Evolutionary conservation across 2,888 invertebrate species (phyloP).

Genomic region (Amaurobius ferox): DNA sequence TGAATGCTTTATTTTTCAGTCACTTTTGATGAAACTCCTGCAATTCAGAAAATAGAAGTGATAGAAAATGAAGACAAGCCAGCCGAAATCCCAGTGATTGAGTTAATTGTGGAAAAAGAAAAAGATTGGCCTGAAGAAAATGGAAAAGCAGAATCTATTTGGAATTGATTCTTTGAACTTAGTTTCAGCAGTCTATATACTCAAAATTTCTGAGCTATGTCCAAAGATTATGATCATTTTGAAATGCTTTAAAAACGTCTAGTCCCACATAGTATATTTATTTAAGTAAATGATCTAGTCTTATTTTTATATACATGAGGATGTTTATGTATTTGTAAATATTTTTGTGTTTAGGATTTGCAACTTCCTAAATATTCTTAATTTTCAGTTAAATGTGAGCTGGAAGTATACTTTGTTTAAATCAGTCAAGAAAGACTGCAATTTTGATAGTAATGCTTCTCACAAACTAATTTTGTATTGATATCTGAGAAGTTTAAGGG

Average conservation of each 20-base stretch:
- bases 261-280: background rate
- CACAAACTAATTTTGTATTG: background rate
- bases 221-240: background rate
- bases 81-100: constrained; percentile 51
- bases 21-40: constrained; percentile 65
- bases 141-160: constrained; percentile 18
- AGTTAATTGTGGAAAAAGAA: constrained; percentile 50
- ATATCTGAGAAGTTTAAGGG: background rate
- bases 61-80: constrained; percentile 39
- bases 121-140: constrained; percentile 54
- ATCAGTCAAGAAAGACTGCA: constrained; percentile 34
- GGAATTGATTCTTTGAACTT: constrained; percentile 38
- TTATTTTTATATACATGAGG: constrained; percentile 13
- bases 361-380: background rate
- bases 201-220: background rate
- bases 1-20: too few species aligned
- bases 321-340: constrained; percentile 16
- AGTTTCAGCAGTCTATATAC: background rate
- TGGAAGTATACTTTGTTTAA: background rate
- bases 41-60: constrained; percentile 51
- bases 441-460: background rate
- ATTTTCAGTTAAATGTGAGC: background rate
- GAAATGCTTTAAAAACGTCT: background rate
- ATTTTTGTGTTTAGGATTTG: constrained; percentile 1
- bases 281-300: background rate